Base-by-base conservation (phyloP, 2,797 vertebrate genomes). In the Melanotaenia trifasciata region DNA sequence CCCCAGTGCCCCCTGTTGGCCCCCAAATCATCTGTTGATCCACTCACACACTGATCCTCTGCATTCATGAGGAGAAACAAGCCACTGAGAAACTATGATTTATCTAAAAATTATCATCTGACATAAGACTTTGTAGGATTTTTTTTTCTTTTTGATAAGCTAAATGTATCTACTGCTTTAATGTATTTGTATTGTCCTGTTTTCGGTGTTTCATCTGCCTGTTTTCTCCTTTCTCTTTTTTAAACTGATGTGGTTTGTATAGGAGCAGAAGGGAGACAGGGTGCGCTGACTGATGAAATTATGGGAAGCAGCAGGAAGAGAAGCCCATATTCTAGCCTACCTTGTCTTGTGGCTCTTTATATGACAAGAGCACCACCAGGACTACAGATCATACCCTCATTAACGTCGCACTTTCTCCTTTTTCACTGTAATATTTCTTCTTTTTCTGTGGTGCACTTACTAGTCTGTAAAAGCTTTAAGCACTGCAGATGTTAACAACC, bases 1-100 rank as follows among this genome's bases (percentile, higher is more conserved):
- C 90, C 90, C 89, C 91, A 93, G 92, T 93, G 94, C 93, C 94
- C 94, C 93, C 94, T 95, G 86, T 94, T 94, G 94, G 94, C 84
- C 91, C 92, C 91, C 88, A 87, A 81, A 90, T 88, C 88, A 91
- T 90, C 87, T 91, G 90, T 90, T 90, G 86, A 88, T 87, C 85
- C 87, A 89, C 83, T 87, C 72, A 61, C 58, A 67, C 47, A 64
- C 76, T 88, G 58, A 81, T 80, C 69, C 74, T 82, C 47, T 11
- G 72, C 66, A 86, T 74, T 84, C 60, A 76, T 22, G 32, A 58
- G 32, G 67, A 60, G 73, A 71, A 74, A 73, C 38, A 61, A 64
- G 43, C 51, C 36, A 60, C 14, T 28, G 26, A 74, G 14, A 73
- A 72, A 74, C 28, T 32, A 28, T 65, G 20, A 76, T 61, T 43